Conservation (phyloP, 2,888 invertebrate genomes). For the Nebria salina region DNA sequence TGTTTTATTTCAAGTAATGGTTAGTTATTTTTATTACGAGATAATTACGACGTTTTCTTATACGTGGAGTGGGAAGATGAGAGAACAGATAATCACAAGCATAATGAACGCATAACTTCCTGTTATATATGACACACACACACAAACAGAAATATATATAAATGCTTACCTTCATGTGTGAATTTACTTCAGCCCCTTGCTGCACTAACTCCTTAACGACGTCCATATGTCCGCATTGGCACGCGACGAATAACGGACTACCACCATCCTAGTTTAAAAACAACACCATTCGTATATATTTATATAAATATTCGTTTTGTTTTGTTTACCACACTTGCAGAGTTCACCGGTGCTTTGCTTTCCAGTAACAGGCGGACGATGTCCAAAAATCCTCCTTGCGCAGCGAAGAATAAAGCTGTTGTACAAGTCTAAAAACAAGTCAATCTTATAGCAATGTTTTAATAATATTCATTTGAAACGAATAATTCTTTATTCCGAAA, state of each 20-base stretch:
- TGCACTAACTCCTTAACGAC: constrained; percentile 86
- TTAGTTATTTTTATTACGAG: too few relatives aligned
- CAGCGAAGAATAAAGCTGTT: constrained; percentile 91
- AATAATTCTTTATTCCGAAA: too few relatives aligned
- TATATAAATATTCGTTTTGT: background rate
- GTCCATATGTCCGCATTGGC: constrained; percentile 90
- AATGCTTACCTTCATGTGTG: constrained; percentile 79
- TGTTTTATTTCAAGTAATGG: too few relatives aligned
- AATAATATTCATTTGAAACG: too few relatives aligned
- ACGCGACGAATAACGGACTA: constrained; percentile 90
- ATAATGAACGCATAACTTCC: too few relatives aligned
- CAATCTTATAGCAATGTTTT: constrained; percentile 6
- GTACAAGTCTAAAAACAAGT: constrained; percentile 81
- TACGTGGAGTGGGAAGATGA: too few relatives aligned
- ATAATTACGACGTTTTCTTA: too few relatives aligned
- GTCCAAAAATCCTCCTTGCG: constrained; percentile 90
- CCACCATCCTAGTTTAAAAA: constrained; percentile 83
- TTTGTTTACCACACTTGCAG: constrained; percentile 76
- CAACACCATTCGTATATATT: constrained; percentile 41
- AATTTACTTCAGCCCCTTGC: constrained; percentile 83
- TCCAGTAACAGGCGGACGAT: constrained; percentile 82
- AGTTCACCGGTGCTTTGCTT: constrained; percentile 80
- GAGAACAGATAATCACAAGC: too few relatives aligned
- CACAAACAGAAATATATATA: too few relatives aligned
- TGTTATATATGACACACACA: too few relatives aligned